These are phyloP conservation scores for Rosalia funebris DNA, from an alignment of 2,888 invertebrate genomes.

Conservation along the genomic window DNA sequence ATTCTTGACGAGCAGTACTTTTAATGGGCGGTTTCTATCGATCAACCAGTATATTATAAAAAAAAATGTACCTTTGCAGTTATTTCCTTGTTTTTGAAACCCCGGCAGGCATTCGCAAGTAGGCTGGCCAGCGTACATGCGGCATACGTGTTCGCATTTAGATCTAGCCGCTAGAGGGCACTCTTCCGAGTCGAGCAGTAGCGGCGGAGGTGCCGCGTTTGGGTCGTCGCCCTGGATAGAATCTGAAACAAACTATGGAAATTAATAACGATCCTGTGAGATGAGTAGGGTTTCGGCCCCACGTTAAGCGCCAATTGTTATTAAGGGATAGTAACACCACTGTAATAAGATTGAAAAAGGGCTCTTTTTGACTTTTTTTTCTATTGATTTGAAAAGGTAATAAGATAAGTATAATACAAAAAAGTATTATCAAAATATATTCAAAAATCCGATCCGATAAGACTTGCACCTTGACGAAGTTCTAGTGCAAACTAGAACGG, in stretches of 20 bases:
- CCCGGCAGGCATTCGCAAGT: conserved; percentile 54
- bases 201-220: conserved; percentile 25
- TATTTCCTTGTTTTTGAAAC: conserved; percentile 43
- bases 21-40: no score
- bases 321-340: no score
- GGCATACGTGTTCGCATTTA: conserved; percentile 63
- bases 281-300: not conserved
- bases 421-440: no score
- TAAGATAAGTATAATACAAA: no score
- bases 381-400: no score
- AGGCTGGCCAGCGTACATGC: conserved; percentile 56
- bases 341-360: not conserved
- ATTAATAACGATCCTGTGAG: not conserved
- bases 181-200: conserved; percentile 28
- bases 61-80: conserved; percentile 49
- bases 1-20: no score
- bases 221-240: conserved; percentile 38
- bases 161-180: conserved; percentile 44
- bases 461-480: no score
- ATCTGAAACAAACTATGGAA: conserved; percentile 27
- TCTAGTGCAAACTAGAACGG: no score
- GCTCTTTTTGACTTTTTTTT: not conserved
- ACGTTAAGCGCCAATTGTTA: not conserved
- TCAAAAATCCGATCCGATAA: no score
- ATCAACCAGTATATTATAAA: no score